Conservation (phyloP, 2,797 vertebrate genomes). For the Meda fulgida region DNA sequence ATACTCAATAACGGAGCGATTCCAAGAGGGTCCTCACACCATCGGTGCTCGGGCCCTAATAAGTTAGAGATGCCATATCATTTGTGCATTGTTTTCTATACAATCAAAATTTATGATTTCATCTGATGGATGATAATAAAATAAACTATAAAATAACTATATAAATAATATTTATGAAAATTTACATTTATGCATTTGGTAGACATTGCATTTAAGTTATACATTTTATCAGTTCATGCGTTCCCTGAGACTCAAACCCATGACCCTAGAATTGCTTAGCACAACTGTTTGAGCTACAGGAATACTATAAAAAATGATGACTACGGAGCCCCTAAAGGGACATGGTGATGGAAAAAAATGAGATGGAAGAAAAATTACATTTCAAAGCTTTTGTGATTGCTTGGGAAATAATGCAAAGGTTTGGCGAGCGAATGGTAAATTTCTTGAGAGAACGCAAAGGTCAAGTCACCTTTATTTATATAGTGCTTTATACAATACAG, state of each 20-base stretch:
- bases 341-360: neutral
- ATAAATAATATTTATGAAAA: neutral
- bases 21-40: no score
- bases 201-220: neutral
- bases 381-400: neutral
- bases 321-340: neutral
- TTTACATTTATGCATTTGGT: neutral
- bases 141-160: no score
- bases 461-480: neutral
- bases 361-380: neutral
- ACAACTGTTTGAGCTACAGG: neutral
- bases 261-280: neutral
- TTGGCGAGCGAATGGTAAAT: neutral
- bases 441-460: neutral
- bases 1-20: neutral
- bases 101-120: neutral
- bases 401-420: neutral
- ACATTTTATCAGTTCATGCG: neutral
- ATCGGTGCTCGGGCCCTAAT: no score
- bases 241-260: neutral
- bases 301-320: neutral
- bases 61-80: neutral
- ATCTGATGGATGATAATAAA: neutral
- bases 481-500: neutral
- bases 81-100: neutral